Percentiles rank a stretch among this genome's conserved stretches.
phyloP scores from a whole-genome alignment of 2,888 invertebrate genomes.

The Pseudococcus longispinus region DNA sequence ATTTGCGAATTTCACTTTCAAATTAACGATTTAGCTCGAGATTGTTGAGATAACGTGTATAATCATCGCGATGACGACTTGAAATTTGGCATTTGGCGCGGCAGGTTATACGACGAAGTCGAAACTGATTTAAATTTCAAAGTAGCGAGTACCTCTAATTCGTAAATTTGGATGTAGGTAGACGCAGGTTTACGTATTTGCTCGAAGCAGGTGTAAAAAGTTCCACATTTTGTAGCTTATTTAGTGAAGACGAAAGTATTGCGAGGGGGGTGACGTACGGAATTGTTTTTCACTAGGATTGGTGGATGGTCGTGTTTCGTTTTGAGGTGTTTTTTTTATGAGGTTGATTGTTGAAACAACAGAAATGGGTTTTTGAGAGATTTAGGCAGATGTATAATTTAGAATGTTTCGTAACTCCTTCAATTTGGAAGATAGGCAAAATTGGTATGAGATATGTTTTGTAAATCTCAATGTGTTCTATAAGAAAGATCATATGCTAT shows the following conservation, averaged over 20 bases:
- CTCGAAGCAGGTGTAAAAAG: background rate
- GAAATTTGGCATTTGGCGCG: background rate
- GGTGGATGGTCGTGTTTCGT: no score
- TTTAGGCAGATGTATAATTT: no score
- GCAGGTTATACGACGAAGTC: background rate
- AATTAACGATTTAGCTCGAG: constrained; percentile 10
- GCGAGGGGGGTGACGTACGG: no score
- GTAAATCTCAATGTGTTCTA: no score
- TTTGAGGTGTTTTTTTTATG: no score
- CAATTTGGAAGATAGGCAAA: no score
- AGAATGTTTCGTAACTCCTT: no score
- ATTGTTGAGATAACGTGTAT: constrained; percentile 14
- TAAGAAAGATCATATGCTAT: no score
- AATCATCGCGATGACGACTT: constrained; percentile 28
- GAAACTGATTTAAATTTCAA: constrained; percentile 17
- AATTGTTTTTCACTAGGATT: no score
- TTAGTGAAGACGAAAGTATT: background rate
- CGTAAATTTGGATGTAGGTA: background rate
- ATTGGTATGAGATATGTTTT: no score
- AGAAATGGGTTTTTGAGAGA: no score
- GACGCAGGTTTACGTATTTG: background rate
- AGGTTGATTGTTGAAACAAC: no score
- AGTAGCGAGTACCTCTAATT: background rate
- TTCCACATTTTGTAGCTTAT: background rate
- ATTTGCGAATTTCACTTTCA: constrained; percentile 9